These are phyloP conservation scores for Leptinotarsa texana DNA, from an alignment of 1,140 invertebrate species.

Conservation along the genomic window DNA sequence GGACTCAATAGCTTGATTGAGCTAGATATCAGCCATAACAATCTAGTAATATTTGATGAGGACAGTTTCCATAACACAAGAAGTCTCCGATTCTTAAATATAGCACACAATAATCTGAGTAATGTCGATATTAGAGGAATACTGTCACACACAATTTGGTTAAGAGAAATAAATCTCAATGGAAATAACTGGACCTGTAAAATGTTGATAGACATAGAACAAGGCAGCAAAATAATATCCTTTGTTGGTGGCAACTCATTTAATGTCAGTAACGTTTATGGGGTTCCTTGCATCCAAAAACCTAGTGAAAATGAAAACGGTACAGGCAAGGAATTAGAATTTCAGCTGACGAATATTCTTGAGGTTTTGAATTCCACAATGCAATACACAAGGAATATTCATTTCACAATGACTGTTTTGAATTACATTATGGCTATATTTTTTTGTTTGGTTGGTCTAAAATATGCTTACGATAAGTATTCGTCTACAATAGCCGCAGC, in stretches of 20 bases:
- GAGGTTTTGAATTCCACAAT: background rate
- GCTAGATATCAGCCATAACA: slow-evolving; percentile 20
- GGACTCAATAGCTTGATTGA: slow-evolving; percentile 6
- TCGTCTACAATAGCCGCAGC: slow-evolving; percentile 10
- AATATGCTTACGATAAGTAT: slow-evolving; percentile 14
- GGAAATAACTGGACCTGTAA: slow-evolving; percentile 25
- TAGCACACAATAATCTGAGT: slow-evolving; percentile 22
- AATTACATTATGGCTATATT: background rate
- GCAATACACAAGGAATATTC: background rate
- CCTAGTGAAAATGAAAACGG: background rate
- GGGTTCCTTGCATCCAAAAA: slow-evolving; percentile 14
- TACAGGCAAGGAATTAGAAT: background rate
- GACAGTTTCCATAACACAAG: slow-evolving; percentile 20
- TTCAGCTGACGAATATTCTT: background rate
- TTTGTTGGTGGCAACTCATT: slow-evolving; percentile 1
- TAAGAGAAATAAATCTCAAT: slow-evolving; percentile 15
- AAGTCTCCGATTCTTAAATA: slow-evolving; percentile 6
- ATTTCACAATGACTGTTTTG: background rate
- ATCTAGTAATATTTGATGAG: slow-evolving; percentile 11
- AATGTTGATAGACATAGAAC: background rate
- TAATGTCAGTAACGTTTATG: slow-evolving; percentile 24
- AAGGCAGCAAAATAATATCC: background rate
- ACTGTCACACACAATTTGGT: slow-evolving; percentile 10
- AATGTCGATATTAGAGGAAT: slow-evolving; percentile 12
- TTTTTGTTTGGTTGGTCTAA: background rate